Evolutionary conservation across 2,888 invertebrate genomes (phyloP), one percentile per base, ranked within the genome.

Genomic region (Cacoxenus indagator): DNA sequence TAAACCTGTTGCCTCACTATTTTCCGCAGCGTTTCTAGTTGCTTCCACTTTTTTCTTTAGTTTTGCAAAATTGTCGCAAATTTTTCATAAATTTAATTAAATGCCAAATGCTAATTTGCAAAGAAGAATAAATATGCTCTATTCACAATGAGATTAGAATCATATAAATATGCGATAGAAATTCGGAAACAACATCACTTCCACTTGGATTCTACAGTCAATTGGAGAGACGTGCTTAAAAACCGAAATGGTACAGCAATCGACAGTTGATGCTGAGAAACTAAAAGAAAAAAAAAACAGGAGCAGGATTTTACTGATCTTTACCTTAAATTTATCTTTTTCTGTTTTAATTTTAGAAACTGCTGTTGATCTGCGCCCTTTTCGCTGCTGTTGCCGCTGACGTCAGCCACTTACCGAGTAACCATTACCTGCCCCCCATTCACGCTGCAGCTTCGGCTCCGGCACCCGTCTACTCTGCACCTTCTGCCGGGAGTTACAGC

Each of bases 351-450:
- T n/a, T 77, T 14, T 75, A 85, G 85, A 86, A 85, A 84, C 65
- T 85, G 64, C 68, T 86, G 67, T 70, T 85, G 77, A 78, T 79
- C 68, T 82, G 84, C 69, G 85, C 86, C 70, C 78, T 84, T 61
- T 76, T 85, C 67, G 83, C 84, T 69, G 83, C 76, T 65, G 82
- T 81, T 65, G 79, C 85, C 71, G 84, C 84, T 67, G 84, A 84
- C 72, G 81, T 85, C 70, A 84, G 85, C 76, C 85, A 86, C 71
- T 77, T 85, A 75, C 84, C 87, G 29, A 73, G 76, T 59, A 83
- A 77, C 72, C 67, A 83, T n/a, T 85, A 86, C 64, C 74, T 86
- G 76, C 85, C 85, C 14, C 85, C 86, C 51, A 46, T 61, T 4
- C 69, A 68, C 24, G 74, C 70, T n/a, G 64, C 71, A 54, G 67